A percentile compares a stretch with the other conserved stretches of the same genome.
phyloP scores from a whole-genome alignment of 2,888 invertebrate species.

The Chouioia cunea region DNA sequence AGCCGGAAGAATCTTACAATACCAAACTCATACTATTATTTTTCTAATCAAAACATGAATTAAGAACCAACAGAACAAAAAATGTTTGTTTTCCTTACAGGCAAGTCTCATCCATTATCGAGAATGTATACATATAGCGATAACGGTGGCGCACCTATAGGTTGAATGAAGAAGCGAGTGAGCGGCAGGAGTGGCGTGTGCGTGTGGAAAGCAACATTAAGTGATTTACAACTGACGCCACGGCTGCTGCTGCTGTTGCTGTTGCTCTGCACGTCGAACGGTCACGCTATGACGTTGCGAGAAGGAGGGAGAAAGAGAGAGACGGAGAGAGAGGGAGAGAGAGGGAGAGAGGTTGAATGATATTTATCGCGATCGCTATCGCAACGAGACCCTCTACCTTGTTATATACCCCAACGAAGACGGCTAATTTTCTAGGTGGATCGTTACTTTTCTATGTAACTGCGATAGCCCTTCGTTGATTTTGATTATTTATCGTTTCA shows the following conservation, averaged over 20 bases:
- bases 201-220: conserved; percentile 47
- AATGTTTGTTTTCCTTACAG: too few species aligned
- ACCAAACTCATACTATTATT: too few species aligned
- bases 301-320: not conserved
- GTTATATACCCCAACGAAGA: conserved; percentile 23
- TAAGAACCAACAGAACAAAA: too few species aligned
- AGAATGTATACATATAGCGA: too few species aligned
- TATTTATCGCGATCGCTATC: conserved; percentile 43
- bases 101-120: conserved; percentile 1
- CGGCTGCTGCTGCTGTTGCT: too few species aligned
- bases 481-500: too few species aligned
- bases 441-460: too few species aligned
- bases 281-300: conserved; percentile 31
- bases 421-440: conserved; percentile 20
- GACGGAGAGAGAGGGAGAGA: not conserved
- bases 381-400: conserved; percentile 1
- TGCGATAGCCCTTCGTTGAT: too few species aligned
- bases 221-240: conserved; percentile 46
- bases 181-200: conserved; percentile 39
- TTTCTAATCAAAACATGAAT: too few species aligned
- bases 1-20: too few species aligned
- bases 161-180: too few species aligned
- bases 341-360: conserved; percentile 11
- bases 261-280: conserved; percentile 8
- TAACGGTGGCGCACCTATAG: too few species aligned